Evolutionary conservation across 2,797 vertebrate species (phyloP).

Genomic region (Propithecus deckenii): DNA sequence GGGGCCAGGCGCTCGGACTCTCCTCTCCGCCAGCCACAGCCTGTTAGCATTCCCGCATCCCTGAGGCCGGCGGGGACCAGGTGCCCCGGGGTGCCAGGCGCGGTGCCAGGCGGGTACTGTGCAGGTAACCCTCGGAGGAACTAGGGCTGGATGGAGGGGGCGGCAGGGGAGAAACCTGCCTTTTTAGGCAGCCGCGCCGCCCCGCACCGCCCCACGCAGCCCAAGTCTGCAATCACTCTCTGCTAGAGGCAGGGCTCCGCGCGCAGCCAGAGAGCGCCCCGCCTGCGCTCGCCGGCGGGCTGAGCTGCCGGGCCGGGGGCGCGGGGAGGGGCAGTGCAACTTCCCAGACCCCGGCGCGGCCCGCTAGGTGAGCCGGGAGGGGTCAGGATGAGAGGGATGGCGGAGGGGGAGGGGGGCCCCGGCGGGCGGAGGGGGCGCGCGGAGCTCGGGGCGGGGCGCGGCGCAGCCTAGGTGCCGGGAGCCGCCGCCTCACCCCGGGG

Average conservation of each 20-base stretch:
- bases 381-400: fast-evolving
- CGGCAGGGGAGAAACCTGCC: background rate
- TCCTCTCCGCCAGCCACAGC: background rate
- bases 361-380: background rate
- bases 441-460: background rate
- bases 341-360: background rate
- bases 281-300: background rate
- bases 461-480: background rate
- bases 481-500: background rate
- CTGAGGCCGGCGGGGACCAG: background rate
- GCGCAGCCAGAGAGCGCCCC: background rate
- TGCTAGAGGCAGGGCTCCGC: background rate
- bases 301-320: background rate
- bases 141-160: background rate
- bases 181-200: conserved; percentile 39
- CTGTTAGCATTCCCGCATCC: background rate
- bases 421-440: background rate
- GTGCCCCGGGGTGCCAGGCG: background rate
- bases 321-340: background rate
- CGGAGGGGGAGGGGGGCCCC: background rate
- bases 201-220: conserved; percentile 30
- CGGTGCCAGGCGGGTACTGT: background rate
- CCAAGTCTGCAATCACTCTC: conserved; percentile 32
- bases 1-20: background rate
- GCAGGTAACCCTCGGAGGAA: conserved; percentile 13